A percentile compares a stretch with the other conserved stretches of the same genome.
Evolutionary conservation across 2,113 vertebrate species (phyloP).

Genomic region (Sialia sialis): DNA sequence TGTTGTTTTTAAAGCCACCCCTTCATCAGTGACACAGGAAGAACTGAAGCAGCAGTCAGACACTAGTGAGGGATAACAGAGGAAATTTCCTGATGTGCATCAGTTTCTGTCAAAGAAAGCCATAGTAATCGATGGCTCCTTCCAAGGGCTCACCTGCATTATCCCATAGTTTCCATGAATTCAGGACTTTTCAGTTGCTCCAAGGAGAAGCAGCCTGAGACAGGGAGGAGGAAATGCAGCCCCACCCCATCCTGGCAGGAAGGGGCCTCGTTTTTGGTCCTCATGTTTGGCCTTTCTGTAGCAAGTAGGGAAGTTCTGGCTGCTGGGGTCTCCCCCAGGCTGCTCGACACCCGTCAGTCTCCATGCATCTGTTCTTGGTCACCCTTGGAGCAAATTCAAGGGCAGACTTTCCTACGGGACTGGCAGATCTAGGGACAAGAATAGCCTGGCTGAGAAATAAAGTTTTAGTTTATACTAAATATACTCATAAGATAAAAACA

Average conservation of each 20-base stretch:
- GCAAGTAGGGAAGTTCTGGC: background rate
- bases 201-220: background rate
- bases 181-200: background rate
- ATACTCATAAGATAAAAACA: conserved; percentile 69
- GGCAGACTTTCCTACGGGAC: conserved; percentile 12
- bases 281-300: background rate
- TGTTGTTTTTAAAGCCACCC: conserved; percentile 27
- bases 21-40: background rate
- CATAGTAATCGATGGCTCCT: conserved; percentile 70
- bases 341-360: background rate
- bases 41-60: background rate
- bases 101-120: conserved; percentile 75
- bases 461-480: conserved; percentile 63
- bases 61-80: background rate
- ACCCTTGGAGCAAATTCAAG: conserved; percentile 11
- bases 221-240: background rate
- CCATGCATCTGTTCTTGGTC: background rate
- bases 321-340: background rate
- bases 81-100: background rate
- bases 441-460: conserved; percentile 55
- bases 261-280: background rate
- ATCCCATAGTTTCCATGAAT: background rate
- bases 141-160: conserved; percentile 74
- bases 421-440: conserved; percentile 26
- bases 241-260: background rate